phyloP scores from a whole-genome alignment of 2,888 invertebrate species.

The Callimorpha dominula region DNA sequence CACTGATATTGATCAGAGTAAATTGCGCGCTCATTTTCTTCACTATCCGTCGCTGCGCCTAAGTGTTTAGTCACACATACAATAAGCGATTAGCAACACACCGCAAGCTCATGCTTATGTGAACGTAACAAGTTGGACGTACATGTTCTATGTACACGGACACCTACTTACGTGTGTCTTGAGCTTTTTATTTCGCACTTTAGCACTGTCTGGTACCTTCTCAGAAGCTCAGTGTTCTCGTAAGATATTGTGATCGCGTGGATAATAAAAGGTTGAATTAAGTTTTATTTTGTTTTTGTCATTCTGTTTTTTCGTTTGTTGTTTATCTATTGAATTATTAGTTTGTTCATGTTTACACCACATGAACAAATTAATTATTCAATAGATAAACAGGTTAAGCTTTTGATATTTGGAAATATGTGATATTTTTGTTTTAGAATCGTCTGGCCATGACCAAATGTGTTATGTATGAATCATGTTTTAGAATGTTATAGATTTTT shows the following conservation, averaged over 20 bases:
- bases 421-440: too few species aligned
- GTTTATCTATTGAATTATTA: too few species aligned
- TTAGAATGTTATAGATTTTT: not conserved
- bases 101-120: constrained; percentile 33
- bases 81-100: constrained; percentile 51
- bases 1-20: constrained; percentile 22
- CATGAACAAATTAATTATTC: too few species aligned
- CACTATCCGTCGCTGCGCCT: constrained; percentile 21
- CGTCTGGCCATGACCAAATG: not conserved
- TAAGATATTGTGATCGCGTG: constrained; percentile 4
- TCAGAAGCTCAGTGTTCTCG: not conserved
- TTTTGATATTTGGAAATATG: too few species aligned
- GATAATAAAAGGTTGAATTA: constrained; percentile 5
- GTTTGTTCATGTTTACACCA: too few species aligned
- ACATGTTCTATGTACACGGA: constrained; percentile 3
- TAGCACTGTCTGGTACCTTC: constrained; percentile 3
- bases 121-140: constrained; percentile 18
- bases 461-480: not conserved
- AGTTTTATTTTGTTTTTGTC: constrained; percentile 6
- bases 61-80: constrained; percentile 47
- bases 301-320: constrained; percentile 7
- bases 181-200: constrained; percentile 14
- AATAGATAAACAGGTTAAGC: too few species aligned
- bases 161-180: constrained; percentile 8
- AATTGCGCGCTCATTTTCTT: constrained; percentile 36